Evolutionary conservation across 2,113 vertebrate species (phyloP).

Genomic region (Paradisaea rubra): DNA sequence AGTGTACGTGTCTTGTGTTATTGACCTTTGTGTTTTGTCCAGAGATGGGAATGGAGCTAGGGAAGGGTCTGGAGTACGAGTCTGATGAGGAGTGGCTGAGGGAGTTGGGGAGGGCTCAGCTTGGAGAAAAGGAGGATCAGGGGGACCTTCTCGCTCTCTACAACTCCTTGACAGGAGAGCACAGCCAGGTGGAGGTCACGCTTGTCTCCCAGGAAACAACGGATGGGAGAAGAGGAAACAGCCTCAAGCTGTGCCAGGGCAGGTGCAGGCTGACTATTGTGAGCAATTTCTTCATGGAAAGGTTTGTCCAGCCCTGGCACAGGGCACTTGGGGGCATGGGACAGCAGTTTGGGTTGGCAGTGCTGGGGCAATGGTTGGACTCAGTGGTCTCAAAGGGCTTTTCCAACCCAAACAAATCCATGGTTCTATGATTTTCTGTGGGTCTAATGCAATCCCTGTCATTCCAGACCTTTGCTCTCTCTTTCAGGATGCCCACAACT

Average conservation of each 20-base stretch:
- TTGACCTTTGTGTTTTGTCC: background rate
- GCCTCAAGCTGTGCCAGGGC: background rate
- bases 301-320: background rate
- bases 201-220: background rate
- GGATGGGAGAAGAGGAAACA: background rate
- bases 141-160: background rate
- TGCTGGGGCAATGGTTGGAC: background rate
- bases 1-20: fast-evolving
- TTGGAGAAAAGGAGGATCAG: background rate
- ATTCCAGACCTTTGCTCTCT: background rate
- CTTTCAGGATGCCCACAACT: conserved; percentile 96
- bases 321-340: background rate
- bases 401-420: background rate
- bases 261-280: background rate
- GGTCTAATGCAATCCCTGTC: background rate
- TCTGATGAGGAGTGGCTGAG: background rate
- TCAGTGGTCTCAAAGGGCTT: background rate
- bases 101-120: background rate
- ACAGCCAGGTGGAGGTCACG: fast-evolving
- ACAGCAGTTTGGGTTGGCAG: background rate
- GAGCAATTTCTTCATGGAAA: background rate
- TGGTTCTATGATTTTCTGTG: background rate
- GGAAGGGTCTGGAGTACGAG: background rate
- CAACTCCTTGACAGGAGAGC: background rate
- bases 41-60: background rate